A percentile compares a stretch with the other conserved stretches of the same genome.
Evolutionary conservation across 2,888 invertebrate species (phyloP).

Genomic region (Caenorhabditis sulstoni): DNA sequence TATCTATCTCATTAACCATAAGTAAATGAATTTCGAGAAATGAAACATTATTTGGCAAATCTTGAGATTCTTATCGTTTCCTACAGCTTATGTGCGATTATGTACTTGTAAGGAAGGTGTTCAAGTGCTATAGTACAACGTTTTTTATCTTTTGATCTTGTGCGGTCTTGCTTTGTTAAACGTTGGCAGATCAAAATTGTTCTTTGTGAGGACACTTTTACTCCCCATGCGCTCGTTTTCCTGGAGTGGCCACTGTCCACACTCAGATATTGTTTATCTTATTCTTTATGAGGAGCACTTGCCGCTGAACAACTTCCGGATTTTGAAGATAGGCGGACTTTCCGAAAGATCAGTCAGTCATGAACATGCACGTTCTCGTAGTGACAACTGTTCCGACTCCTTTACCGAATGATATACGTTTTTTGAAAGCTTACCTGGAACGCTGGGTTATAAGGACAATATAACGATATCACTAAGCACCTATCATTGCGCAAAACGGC

Average conservation of each 20-base stretch:
- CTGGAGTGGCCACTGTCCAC: conserved; percentile 14
- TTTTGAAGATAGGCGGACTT: conserved; percentile 13
- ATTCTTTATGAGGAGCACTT: conserved; percentile 46
- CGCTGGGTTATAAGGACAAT: no score
- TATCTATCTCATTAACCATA: background rate
- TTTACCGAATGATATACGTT: no score
- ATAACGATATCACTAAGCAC: background rate
- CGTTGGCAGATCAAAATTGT: no score
- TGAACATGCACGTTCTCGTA: conserved; percentile 14
- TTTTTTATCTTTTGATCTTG: no score
- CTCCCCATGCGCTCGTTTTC: conserved; percentile 24
- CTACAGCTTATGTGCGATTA: no score
- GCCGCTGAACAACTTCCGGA: conserved; percentile 56
- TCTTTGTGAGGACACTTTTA: conserved; percentile 4
- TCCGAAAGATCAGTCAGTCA: conserved; percentile 22
- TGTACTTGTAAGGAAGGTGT: no score
- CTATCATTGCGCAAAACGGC: conserved; percentile 40
- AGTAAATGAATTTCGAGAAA: background rate
- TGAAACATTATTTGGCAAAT: no score
- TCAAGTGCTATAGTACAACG: no score
- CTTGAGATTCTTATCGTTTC: no score
- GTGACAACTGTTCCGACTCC: no score
- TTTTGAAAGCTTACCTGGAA: no score
- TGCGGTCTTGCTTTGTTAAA: no score
- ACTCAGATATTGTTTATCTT: conserved; percentile 38